Base-by-base conservation (phyloP, 2,888 invertebrate species). In the Flexamia atlantica region DNA sequence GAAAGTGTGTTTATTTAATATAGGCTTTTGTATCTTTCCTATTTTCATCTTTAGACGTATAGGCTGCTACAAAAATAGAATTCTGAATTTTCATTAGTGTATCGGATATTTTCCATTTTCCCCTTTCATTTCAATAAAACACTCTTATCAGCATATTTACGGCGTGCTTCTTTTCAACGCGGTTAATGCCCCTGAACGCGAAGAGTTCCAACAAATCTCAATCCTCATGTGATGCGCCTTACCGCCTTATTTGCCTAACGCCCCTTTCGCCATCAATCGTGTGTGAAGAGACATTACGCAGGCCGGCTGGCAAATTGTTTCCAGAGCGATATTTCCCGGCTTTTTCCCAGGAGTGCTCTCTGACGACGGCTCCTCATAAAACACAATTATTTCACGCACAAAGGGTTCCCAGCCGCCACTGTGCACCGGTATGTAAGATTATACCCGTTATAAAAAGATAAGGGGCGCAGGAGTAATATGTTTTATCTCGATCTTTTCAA, bases 401-500 rank as follows among this genome's bases (percentile, higher is more conserved):
- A 83, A 83, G 82, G 74, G 74, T 83, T 83, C 82, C 74, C 74
- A n/a, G 60, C 36, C 81, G 42, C 64, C 53, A 53, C 53, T 20
- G 81, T 25, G 81, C 60, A 68, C 72, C 53, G 46, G 82, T 23
- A 42, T 32, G 36, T 46, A 57, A 83, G 82, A 83, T 83, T 83
- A 83, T 57, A 74, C 82, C 30, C 82, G 53, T 74, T 83, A 74
- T 83, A 83, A 74, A 83, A 83, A 57, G 57, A 74, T 74, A 83
- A 57, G 79, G 79, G 79, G 46, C 42, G 50, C 50, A 17, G 50
- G 60, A 30, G 72, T 82, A 82, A 82, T 80, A 82, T 82, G 82
- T 82, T 84, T 84, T 84, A 80, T 82, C 82, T 70, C 74, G 40
- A 84, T 84, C 82, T 84, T 84, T 84, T 84, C 84, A 84, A 84